phyloP scores from a whole-genome alignment of 2,113 vertebrate genomes.

The Petroica traversi region DNA sequence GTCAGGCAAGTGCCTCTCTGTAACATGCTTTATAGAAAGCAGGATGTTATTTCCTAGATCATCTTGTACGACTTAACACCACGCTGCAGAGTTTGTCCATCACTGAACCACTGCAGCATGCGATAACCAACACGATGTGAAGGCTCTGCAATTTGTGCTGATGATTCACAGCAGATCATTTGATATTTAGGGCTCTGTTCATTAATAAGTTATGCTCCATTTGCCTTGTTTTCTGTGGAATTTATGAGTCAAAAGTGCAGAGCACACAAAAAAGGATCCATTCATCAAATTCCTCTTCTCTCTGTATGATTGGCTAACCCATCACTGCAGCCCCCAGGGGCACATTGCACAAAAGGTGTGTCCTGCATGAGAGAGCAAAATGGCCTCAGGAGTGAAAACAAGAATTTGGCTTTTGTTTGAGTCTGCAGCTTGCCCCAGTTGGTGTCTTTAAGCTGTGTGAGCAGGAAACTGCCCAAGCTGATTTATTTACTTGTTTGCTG shows the following conservation, averaged over 20 bases:
- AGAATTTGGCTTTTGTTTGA: background rate
- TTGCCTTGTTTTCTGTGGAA: conserved; percentile 66
- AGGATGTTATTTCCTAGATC: background rate
- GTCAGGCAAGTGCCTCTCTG: background rate
- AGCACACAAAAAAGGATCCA: conserved; percentile 60
- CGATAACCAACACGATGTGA: background rate
- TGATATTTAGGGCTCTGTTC: conserved; percentile 69
- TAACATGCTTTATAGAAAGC: background rate
- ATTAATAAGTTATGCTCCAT: conserved; percentile 72
- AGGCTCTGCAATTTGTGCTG: conserved; percentile 34
- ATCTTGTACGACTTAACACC: background rate
- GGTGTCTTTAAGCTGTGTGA: background rate
- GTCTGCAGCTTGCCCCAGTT: background rate
- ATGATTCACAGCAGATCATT: conserved; percentile 64
- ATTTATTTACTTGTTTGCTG: background rate
- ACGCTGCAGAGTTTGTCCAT: background rate
- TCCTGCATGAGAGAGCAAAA: conserved; percentile 19
- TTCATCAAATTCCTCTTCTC: conserved; percentile 45
- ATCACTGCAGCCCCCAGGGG: conserved; percentile 28
- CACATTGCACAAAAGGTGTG: conserved; percentile 32
- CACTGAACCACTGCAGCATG: background rate
- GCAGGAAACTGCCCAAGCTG: background rate
- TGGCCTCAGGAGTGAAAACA: background rate
- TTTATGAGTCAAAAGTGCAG: conserved; percentile 71
- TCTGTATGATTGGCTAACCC: conserved; percentile 33